Base-by-base conservation (phyloP, 2,113 vertebrate species). In the Mohoua ochrocephala region DNA sequence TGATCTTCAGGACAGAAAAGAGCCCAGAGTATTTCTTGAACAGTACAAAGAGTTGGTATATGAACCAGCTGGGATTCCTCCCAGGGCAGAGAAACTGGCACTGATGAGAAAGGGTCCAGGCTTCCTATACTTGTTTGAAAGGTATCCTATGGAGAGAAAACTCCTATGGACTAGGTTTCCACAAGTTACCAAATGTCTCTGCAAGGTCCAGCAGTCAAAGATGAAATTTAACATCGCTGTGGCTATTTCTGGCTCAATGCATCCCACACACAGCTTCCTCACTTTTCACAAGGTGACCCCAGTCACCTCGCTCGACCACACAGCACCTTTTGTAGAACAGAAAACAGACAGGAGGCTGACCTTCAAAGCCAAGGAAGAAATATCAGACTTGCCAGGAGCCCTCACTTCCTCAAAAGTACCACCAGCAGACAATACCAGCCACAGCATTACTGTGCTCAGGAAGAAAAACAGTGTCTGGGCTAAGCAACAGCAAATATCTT, bases 241-340 rank as follows among this genome's bases (percentile, higher is more conserved):
- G 30, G 39, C 52, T 67, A 19, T 42, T 91, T 68, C 73, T 75
- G 64, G 33, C 35, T 84, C 15, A 50, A 56, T 10, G 11, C 24
- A 76, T 39, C 30, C n/a, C 41, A 10, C n/a, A 17, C 41, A 65
- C 7, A 49, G 41, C 79, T 83, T 76, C 80, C 78, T 47, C 68
- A 49, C 24, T 88, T 42, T 35, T 39, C n/a, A 41, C 49, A 65
- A 59, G 33, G 52, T 79, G 84, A 93, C 39, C 27, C 52, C 31
- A 45, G 28, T 9, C 79, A 69, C 85, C 79, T 65, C 0, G 0
- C n/a, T 28, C 0, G 0, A 47, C 42, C 3, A 0, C 64, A 57
- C 24, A 28, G 39, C 86, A 68, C 7, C 60, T 31, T 49, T 22
- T 31, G 52, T 16, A 59, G 83, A 89, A 74, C 24, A 86, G 54